These are phyloP conservation scores for Falco concolor DNA, from an alignment of 2,797 vertebrate genomes.

Conservation along the genomic window DNA sequence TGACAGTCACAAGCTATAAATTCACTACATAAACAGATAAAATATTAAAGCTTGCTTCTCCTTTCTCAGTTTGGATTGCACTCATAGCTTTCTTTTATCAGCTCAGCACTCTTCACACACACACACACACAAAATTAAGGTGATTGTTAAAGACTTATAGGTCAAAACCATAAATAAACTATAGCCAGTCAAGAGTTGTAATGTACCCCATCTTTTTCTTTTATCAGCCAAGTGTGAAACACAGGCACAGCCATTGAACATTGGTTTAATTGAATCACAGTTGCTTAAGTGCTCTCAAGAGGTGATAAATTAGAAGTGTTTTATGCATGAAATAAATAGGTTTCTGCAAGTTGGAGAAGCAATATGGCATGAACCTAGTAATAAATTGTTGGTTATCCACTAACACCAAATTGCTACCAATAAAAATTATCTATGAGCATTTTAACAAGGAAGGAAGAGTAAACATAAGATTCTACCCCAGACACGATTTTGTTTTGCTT, in stretches of 20 bases:
- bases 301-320: slow-evolving; percentile 43
- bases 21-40: neutral
- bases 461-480: neutral
- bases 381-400: slow-evolving; percentile 42
- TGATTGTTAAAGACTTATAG: neutral
- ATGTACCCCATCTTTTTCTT: slow-evolving; percentile 4
- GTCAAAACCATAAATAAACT: slow-evolving; percentile 23
- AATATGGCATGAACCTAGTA: neutral
- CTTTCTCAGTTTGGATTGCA: neutral
- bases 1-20: neutral
- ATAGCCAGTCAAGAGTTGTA: slow-evolving; percentile 16
- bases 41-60: neutral
- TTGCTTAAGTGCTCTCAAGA: slow-evolving; percentile 47
- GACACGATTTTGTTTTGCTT: neutral
- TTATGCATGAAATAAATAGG: slow-evolving; percentile 36
- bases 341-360: slow-evolving; percentile 22
- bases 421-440: slow-evolving; percentile 26
- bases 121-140: neutral
- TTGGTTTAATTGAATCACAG: slow-evolving; percentile 55
- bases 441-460: neutral
- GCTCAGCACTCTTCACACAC: neutral
- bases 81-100: neutral
- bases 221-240: slow-evolving; percentile 35
- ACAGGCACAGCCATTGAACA: slow-evolving; percentile 8
- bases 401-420: slow-evolving; percentile 30